phyloP scores from a whole-genome alignment of 1,140 invertebrate genomes.

The Marisa cornuarietis region DNA sequence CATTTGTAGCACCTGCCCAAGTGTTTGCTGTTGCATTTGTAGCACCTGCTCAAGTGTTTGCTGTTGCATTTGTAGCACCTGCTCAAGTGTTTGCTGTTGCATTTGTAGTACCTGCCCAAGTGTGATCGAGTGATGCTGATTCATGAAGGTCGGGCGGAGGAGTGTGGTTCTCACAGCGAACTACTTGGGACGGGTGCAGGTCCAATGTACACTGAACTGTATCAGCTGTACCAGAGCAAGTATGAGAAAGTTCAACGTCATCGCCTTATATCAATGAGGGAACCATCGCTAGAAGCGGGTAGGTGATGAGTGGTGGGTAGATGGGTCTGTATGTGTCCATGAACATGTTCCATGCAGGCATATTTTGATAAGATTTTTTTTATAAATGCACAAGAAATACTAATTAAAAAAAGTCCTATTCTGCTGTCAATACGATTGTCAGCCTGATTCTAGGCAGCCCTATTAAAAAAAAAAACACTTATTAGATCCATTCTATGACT shows the following conservation, averaged over 20 bases:
- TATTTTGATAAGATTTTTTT: no score
- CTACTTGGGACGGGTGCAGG: slow-evolving; percentile 59
- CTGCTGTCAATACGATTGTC: no score
- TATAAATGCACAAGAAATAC: no score
- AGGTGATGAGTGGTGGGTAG: background rate
- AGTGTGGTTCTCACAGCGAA: slow-evolving; percentile 59
- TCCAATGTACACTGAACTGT: slow-evolving; percentile 45
- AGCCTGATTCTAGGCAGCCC: no score
- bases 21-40: slow-evolving; percentile 1
- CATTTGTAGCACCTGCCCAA: no score
- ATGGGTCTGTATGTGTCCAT: background rate
- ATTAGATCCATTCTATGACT: no score
- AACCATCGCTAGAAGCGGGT: background rate
- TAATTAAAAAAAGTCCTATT: no score
- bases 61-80: no score
- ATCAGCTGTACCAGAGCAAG: slow-evolving; percentile 35
- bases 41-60: slow-evolving; percentile 63
- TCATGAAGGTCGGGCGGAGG: slow-evolving; percentile 60
- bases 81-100: no score
- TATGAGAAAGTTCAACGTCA: slow-evolving; percentile 35
- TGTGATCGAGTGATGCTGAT: slow-evolving; percentile 72
- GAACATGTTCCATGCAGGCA: no score
- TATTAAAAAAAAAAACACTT: no score
- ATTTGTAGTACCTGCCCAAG: slow-evolving; percentile 60
- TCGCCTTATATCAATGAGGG: slow-evolving; percentile 11